Conservation (phyloP, 1,140 invertebrate species). For the Drosophila sproati region DNA sequence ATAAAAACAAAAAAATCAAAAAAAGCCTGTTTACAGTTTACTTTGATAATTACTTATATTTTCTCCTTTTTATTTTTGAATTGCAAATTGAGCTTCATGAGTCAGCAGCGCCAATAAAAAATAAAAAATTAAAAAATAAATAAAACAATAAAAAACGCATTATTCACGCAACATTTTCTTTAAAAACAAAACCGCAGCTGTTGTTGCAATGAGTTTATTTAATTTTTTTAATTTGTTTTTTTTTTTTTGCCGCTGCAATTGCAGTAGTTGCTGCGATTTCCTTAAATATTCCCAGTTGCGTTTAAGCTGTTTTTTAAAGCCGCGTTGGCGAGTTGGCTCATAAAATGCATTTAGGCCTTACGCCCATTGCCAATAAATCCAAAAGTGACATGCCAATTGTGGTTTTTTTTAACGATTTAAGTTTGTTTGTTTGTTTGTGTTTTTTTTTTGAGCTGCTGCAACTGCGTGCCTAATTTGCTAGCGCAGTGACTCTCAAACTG, state of each 20-base stretch:
- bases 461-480: conserved; percentile 18
- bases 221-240: not conserved
- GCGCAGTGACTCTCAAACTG: conserved; percentile 24
- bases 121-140: not conserved
- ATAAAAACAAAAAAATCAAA: not conserved
- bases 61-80: conserved; percentile 21
- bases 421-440: conserved; percentile 19
- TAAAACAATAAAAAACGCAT: not conserved
- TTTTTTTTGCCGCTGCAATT: not conserved
- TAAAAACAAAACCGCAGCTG: not conserved
- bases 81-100: conserved; percentile 25
- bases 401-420: conserved; percentile 14
- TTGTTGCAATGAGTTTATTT: too few species aligned
- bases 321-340: conserved; percentile 7
- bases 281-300: not conserved
- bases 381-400: conserved; percentile 18
- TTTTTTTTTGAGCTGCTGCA: conserved; percentile 11
- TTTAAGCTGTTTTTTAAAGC: not conserved
- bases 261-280: not conserved
- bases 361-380: conserved; percentile 24
- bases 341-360: conserved; percentile 15
- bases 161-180: not conserved
- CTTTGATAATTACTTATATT: conserved; percentile 59
- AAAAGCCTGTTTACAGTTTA: conserved; percentile 53
- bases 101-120: conserved; percentile 14